phyloP scores from a whole-genome alignment of 2,888 invertebrate species.

The Drosophila mercatorum region DNA sequence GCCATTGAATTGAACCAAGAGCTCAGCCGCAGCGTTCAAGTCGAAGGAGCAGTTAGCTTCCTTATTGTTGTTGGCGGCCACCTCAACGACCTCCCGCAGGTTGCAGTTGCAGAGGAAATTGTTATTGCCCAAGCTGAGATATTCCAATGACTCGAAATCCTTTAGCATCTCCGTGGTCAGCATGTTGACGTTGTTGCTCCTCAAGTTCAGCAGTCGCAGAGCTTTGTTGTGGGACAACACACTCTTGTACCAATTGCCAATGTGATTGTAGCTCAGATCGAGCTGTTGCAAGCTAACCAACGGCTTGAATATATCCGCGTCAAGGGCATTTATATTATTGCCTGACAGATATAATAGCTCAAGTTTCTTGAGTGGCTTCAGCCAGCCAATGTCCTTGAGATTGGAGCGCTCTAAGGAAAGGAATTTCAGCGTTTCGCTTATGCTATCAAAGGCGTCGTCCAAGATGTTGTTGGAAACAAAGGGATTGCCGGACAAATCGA shows the following conservation, averaged over 20 bases:
- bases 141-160: slow-evolving; percentile 85
- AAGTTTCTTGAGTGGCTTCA: slow-evolving; percentile 84
- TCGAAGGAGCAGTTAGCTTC: slow-evolving; percentile 66
- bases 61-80: slow-evolving; percentile 78
- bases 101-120: slow-evolving; percentile 87
- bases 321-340: slow-evolving; percentile 86
- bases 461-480: slow-evolving; percentile 81
- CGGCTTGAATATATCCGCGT: slow-evolving; percentile 72
- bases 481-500: slow-evolving; percentile 87
- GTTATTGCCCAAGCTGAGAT: slow-evolving; percentile 86
- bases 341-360: slow-evolving; percentile 85
- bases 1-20: not conserved
- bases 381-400: slow-evolving; percentile 83
- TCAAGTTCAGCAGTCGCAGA: slow-evolving; percentile 85
- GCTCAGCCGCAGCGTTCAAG: slow-evolving; percentile 15
- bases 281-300: slow-evolving; percentile 85
- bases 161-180: slow-evolving; percentile 86
- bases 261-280: slow-evolving; percentile 86
- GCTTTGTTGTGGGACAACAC: slow-evolving; percentile 84
- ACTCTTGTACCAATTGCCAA: slow-evolving; percentile 86
- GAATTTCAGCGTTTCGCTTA: slow-evolving; percentile 85
- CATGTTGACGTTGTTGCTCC: slow-evolving; percentile 86
- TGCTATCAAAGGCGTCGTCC: slow-evolving; percentile 83
- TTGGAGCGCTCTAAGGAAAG: slow-evolving; percentile 85
- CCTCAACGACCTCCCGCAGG: slow-evolving; percentile 85